Conservation (phyloP, 2,888 invertebrate species). For the Portevinia maculata region DNA sequence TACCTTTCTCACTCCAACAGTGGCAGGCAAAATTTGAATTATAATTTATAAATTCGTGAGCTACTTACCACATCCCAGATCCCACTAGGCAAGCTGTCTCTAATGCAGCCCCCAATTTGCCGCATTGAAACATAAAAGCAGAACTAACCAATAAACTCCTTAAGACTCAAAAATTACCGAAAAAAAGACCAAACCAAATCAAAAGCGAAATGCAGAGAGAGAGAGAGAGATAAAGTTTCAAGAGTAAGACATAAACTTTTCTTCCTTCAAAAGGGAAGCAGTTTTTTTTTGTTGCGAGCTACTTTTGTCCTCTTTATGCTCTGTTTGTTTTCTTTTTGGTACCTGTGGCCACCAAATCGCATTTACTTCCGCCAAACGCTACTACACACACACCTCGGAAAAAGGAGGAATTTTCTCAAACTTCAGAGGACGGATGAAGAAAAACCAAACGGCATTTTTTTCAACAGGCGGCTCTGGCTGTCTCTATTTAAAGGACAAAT, state of each 20-base stretch:
- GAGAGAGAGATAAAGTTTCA: no score
- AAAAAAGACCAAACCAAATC: not conserved
- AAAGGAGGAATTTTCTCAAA: slow-evolving; percentile 20
- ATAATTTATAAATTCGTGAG: no score
- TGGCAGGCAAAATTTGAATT: no score
- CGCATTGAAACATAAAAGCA: slow-evolving; percentile 51
- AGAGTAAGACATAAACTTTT: no score
- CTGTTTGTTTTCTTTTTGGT: no score
- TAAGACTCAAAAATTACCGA: slow-evolving; percentile 11
- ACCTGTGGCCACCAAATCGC: slow-evolving; percentile 64
- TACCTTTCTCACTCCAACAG: no score
- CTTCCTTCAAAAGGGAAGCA: not conserved
- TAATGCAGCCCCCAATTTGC: slow-evolving; percentile 12
- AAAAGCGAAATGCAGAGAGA: not conserved
- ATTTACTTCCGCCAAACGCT: slow-evolving; percentile 29
- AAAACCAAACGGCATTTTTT: not conserved
- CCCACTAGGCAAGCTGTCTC: no score
- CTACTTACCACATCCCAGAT: not conserved
- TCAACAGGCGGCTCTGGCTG: not conserved
- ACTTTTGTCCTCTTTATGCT: slow-evolving; percentile 6
- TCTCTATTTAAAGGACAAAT: slow-evolving; percentile 1
- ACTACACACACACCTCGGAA: not conserved
- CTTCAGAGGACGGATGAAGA: slow-evolving; percentile 1
- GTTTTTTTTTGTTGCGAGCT: not conserved
- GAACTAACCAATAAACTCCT: slow-evolving; percentile 39